phyloP scores from a whole-genome alignment of 2,888 invertebrate genomes.

The Callosobruchus maculatus region DNA sequence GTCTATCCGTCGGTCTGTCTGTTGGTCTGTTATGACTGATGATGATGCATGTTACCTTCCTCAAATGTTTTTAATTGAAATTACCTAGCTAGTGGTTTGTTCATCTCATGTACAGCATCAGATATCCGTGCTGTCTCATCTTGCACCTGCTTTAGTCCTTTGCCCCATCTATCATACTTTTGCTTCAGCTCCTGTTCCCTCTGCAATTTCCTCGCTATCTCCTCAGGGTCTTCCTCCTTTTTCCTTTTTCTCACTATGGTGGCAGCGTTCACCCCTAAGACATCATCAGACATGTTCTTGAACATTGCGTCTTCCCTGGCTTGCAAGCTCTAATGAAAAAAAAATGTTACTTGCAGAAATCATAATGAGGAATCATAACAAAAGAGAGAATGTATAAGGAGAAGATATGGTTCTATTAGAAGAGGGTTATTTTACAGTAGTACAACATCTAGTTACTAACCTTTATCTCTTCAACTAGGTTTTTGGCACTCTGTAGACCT shows the following conservation, averaged over 20 bases:
- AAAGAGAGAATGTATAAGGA: background rate
- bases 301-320: conserved; percentile 70
- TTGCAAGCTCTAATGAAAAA: conserved; percentile 61
- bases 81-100: conserved; percentile 82
- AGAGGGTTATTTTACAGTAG: no score
- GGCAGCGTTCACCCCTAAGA: conserved; percentile 72
- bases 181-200: conserved; percentile 68
- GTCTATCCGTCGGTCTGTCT: no score
- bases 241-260: conserved; percentile 66
- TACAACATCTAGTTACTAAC: background rate
- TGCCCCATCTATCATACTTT: conserved; percentile 81
- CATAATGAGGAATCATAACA: no score
- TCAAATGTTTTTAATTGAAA: no score
- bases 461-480: conserved; percentile 68
- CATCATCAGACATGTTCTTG: conserved; percentile 64
- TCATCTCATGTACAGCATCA: conserved; percentile 79
- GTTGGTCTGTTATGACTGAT: no score
- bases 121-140: conserved; percentile 64
- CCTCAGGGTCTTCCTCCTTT: conserved; percentile 63
- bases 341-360: no score
- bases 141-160: conserved; percentile 81
- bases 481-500: conserved; percentile 77
- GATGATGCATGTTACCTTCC: no score
- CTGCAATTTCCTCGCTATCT: conserved; percentile 61
- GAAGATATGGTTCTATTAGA: no score